A percentile compares a stretch with the other conserved stretches of the same genome.
phyloP scores from a whole-genome alignment of 2,797 vertebrate genomes.

The Lepidocolaptes lacrymiger region DNA sequence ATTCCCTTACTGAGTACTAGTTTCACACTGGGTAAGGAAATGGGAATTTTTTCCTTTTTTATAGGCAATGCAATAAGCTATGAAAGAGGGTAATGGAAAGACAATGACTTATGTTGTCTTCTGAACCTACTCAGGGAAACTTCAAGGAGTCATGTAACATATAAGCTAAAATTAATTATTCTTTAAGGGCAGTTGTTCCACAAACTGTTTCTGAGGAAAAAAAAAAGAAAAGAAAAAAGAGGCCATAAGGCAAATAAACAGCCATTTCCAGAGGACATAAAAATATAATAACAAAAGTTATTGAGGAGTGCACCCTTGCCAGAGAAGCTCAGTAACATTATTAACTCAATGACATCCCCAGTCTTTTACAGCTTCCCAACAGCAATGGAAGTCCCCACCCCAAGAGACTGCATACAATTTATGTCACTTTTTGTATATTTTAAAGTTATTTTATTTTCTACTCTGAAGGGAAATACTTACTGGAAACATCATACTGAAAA shows the following conservation, averaged over 20 bases:
- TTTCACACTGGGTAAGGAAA: neutral
- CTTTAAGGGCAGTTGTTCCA: neutral
- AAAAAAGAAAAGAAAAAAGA: neutral
- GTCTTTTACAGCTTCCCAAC: neutral
- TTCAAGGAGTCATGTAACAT: neutral
- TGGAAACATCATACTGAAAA: neutral
- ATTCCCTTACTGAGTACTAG: neutral
- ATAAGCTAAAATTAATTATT: neutral
- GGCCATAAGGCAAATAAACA: neutral
- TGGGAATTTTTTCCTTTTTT: neutral
- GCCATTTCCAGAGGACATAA: conserved; percentile 8
- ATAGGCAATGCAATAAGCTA: neutral
- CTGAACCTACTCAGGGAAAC: neutral
- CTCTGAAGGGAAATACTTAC: neutral
- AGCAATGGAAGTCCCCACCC: neutral
- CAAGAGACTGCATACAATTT: neutral
- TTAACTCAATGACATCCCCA: neutral
- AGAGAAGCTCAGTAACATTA: conserved; percentile 6
- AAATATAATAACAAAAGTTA: conserved; percentile 1
- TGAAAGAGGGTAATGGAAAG: neutral
- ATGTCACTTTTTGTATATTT: neutral
- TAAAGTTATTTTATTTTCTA: neutral
- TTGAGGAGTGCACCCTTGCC: neutral
- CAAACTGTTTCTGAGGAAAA: neutral
- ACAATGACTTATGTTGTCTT: neutral